Conservation (phyloP, 2,113 vertebrate genomes). For the Egretta garzetta region DNA sequence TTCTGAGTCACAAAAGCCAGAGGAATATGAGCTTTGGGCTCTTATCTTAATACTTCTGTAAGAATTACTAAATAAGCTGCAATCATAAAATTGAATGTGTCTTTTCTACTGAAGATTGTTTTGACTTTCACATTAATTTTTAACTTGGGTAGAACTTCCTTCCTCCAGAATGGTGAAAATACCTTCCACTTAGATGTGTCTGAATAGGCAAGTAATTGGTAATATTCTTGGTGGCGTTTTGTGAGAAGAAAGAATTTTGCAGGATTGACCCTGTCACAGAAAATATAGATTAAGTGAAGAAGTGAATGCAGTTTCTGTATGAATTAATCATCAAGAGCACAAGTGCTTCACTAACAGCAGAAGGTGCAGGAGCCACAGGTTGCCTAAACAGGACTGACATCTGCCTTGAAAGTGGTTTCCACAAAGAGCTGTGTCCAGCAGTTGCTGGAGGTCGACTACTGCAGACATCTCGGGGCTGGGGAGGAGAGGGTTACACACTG, state of each 20-base stretch:
- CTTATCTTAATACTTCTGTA: background rate
- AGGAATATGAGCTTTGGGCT: background rate
- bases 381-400: accelerated
- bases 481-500: accelerated
- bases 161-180: background rate
- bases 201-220: background rate
- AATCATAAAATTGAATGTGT: background rate
- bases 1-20: slow-evolving; percentile 19
- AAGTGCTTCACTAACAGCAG: background rate
- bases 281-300: background rate
- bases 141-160: background rate
- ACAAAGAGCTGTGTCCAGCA: background rate
- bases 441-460: background rate
- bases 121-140: slow-evolving; percentile 42
- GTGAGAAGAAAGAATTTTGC: background rate
- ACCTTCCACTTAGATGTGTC: background rate
- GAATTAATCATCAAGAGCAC: background rate
- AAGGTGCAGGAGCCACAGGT: background rate
- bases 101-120: background rate
- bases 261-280: background rate
- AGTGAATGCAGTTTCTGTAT: background rate
- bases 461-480: background rate
- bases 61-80: slow-evolving; percentile 33
- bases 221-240: background rate
- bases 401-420: background rate